Base-by-base conservation (phyloP, 1,140 invertebrate species). In the Panagrolaimus sp. region DNA sequence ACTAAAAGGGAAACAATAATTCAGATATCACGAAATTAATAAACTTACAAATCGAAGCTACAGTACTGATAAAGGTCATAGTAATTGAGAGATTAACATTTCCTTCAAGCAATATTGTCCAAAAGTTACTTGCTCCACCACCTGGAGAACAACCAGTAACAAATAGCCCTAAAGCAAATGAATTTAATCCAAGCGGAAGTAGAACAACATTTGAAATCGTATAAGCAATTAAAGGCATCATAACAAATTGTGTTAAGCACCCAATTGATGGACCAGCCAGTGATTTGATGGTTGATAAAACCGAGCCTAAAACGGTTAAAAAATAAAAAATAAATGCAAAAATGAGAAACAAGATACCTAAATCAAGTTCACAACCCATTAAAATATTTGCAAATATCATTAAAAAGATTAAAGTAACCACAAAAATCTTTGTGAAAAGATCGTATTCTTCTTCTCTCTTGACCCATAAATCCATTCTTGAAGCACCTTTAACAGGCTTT, bases 71-170 rank as follows among this genome's bases (percentile, higher is more conserved):
- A 26, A 92, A 90, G 0, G 93, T 96, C 92, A 96, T 93, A 6
- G 92, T 90, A 66, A 96, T 88, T 0, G 91, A 93, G 7, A 96
- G 86, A 85, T 92, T 89, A 0, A 94, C 86, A 85, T 94, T 95
- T 7, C 91, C 93, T 44, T 89, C 90, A 0, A 96, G 83, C 38
- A 94, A 87, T 69, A 91, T 88, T 0, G 91, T 91, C 92, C 93
- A 96, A 74, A 94, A 92, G 83, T 96, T 96, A 15, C 92, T 94
- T 14, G 92, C 91, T 1, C 92, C 93, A 1, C 93, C 93, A 43
- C 90, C 92, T 15, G 93, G 93, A 68, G 90, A 89, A 62, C 92
- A 90, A 1, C 92, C 93, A 3, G 91, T 91, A 76, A 93, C 91
- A 85, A 96, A 96, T 80, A 96, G 87, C 0, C 93, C 93, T 10